phyloP scores from a whole-genome alignment of 2,888 invertebrate species.

The Branchellion lobata region DNA sequence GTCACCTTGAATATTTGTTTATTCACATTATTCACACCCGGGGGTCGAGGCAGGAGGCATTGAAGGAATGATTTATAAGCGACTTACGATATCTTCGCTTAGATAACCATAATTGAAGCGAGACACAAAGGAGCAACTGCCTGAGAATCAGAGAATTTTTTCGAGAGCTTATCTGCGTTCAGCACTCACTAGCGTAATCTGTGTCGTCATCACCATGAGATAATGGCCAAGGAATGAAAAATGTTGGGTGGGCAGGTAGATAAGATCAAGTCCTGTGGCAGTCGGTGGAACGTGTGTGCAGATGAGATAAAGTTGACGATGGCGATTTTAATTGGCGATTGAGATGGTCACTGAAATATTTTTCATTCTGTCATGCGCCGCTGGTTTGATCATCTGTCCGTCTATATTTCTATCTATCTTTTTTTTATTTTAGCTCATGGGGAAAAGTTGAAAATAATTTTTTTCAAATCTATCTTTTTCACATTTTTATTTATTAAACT shows the following conservation, averaged over 20 bases:
- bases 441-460: too few species aligned
- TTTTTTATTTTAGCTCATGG: not conserved
- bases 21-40: not conserved
- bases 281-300: constrained; percentile 35
- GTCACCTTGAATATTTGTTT: too few species aligned
- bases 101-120: not conserved
- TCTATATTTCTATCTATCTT: not conserved
- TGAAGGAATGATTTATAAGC: not conserved
- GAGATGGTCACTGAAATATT: constrained; percentile 27
- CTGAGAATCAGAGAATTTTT: too few species aligned
- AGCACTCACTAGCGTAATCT: constrained; percentile 43
- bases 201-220: constrained; percentile 38
- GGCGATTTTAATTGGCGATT: constrained; percentile 46
- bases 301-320: constrained; percentile 45
- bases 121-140: not conserved
- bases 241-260: constrained; percentile 33
- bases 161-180: not conserved
- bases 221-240: constrained; percentile 42
- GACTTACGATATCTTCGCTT: not conserved
- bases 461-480: not conserved
- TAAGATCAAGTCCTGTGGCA: constrained; percentile 13
- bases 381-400: not conserved
- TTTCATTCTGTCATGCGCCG: constrained; percentile 15
- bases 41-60: not conserved
- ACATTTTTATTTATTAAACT: too few species aligned